Evolutionary conservation across 2,888 invertebrate species (phyloP).

Genomic region (Hofmannophila pseudospretella): DNA sequence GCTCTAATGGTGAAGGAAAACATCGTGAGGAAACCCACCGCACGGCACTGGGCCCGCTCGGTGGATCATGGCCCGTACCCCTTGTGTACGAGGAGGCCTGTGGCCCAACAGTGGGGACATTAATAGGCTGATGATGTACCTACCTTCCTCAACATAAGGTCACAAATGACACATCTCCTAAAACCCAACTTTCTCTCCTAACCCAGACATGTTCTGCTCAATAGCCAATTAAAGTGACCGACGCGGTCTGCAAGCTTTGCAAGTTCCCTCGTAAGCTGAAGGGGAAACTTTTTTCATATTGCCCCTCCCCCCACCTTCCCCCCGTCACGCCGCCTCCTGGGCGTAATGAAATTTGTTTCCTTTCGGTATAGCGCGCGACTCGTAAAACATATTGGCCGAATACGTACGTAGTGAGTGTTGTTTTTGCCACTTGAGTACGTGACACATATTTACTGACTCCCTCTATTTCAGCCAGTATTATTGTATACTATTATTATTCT

Average conservation of each 20-base stretch:
- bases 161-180: too few relatives aligned
- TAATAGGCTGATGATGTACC: too few relatives aligned
- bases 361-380: constrained; percentile 30
- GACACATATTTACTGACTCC: not conserved
- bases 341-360: constrained; percentile 29
- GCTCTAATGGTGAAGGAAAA: too few relatives aligned
- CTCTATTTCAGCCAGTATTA: not conserved
- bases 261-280: constrained; percentile 6
- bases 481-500: too few relatives aligned
- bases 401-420: constrained; percentile 6
- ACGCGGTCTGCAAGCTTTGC: not conserved
- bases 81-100: too few relatives aligned
- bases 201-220: not conserved
- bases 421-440: not conserved
- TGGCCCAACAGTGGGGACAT: too few relatives aligned
- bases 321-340: constrained; percentile 10
- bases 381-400: constrained; percentile 28
- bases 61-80: too few relatives aligned
- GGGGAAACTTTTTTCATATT: constrained; percentile 46
- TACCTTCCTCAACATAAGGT: too few relatives aligned
- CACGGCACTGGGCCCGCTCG: too few relatives aligned
- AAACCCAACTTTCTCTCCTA: too few relatives aligned
- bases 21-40: too few relatives aligned
- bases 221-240: not conserved
- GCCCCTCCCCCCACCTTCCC: constrained; percentile 15